These are phyloP conservation scores for Lipophrys pholis DNA, from an alignment of 2,113 vertebrate species.

Conservation along the genomic window DNA sequence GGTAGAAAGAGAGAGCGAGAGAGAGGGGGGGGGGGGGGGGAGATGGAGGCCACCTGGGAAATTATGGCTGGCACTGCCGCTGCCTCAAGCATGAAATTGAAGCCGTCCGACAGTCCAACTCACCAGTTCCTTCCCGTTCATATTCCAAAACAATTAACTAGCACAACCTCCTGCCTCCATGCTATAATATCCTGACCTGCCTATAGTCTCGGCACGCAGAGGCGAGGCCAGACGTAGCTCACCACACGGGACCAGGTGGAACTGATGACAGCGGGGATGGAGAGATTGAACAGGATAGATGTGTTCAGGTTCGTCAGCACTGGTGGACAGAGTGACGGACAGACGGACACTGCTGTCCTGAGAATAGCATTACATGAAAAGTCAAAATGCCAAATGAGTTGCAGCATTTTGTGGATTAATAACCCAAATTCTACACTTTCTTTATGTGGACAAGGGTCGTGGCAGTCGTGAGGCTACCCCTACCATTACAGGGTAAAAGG, in stretches of 20 bases:
- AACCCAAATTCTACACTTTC: too few relatives aligned
- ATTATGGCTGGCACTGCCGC: conserved; percentile 70
- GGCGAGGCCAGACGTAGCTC: conserved; percentile 14
- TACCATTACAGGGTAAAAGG: too few relatives aligned
- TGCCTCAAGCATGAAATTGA: conserved; percentile 87
- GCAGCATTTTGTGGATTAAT: too few relatives aligned
- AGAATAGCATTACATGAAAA: not conserved
- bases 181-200: conserved; percentile 57
- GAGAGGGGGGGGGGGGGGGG: conserved; percentile 3
- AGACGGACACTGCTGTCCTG: not conserved
- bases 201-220: conserved; percentile 49
- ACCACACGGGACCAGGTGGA: conserved; percentile 36
- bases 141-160: conserved; percentile 82
- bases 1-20: conserved; percentile 1
- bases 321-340: not conserved
- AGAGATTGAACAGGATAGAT: not conserved
- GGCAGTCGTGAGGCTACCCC: too few relatives aligned
- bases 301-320: not conserved
- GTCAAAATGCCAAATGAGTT: not conserved
- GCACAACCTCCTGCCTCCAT: conserved; percentile 56
- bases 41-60: conserved; percentile 79
- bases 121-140: conserved; percentile 73
- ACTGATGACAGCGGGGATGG: conserved; percentile 12
- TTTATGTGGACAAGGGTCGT: too few relatives aligned
- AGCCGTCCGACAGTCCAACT: conserved; percentile 76